Evolutionary conservation across 2,797 vertebrate species (phyloP).

Genomic region (Cryptoblepharus egeriae): DNA sequence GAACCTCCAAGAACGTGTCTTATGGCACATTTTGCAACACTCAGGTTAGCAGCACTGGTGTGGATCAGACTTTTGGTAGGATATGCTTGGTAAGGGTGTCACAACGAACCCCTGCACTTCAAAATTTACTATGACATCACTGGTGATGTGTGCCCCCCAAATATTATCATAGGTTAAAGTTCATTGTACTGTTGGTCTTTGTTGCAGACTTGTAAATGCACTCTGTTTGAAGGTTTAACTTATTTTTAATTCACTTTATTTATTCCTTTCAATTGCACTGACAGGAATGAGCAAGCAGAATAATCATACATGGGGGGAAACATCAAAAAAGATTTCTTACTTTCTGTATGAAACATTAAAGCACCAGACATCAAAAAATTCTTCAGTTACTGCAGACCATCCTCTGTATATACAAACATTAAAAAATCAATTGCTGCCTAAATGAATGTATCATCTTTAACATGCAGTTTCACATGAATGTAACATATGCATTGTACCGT

Average conservation of each 20-base stretch:
- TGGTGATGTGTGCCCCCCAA: no score
- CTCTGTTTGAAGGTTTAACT: neutral
- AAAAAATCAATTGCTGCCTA: slow-evolving; percentile 54
- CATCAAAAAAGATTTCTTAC: slow-evolving; percentile 6
- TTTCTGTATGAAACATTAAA: slow-evolving; percentile 66
- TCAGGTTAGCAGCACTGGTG: no score
- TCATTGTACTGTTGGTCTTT: neutral
- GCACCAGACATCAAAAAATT: slow-evolving; percentile 66
- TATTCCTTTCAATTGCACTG: neutral
- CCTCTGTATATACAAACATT: slow-evolving; percentile 51
- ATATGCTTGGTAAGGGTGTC: no score
- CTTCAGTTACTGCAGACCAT: slow-evolving; percentile 32
- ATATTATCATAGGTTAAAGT: neutral
- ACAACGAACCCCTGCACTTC: no score
- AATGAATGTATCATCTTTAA: slow-evolving; percentile 40
- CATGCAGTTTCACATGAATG: slow-evolving; percentile 51
- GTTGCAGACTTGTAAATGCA: neutral
- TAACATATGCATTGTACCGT: slow-evolving; percentile 28
- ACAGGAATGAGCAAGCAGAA: slow-evolving; percentile 29
- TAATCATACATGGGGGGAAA: slow-evolving; percentile 6
- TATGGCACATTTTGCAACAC: no score
- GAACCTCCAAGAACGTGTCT: no score
- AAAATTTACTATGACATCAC: no score
- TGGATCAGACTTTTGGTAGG: no score
- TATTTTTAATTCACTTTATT: slow-evolving; percentile 2